These are phyloP conservation scores for Campoplex capitator DNA, from an alignment of 2,888 invertebrate species.

Conservation along the genomic window DNA sequence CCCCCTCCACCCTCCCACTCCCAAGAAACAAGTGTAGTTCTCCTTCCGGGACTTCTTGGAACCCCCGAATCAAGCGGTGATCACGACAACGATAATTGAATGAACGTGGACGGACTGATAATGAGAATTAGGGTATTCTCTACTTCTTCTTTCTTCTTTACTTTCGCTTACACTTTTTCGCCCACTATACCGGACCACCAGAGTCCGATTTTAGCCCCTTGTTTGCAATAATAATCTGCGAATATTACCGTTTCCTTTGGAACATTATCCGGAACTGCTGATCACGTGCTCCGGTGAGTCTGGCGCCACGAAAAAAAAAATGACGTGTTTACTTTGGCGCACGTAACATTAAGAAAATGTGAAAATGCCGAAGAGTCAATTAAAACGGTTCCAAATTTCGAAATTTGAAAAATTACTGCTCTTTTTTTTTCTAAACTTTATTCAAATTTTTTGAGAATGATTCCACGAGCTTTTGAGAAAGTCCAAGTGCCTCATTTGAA, in stretches of 20 bases:
- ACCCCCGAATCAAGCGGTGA: constrained; percentile 23
- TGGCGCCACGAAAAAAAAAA: background rate
- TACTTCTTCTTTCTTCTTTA: background rate
- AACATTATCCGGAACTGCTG: background rate
- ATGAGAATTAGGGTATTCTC: constrained; percentile 40
- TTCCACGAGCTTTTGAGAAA: background rate
- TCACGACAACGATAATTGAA: constrained; percentile 62
- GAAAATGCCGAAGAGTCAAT: background rate
- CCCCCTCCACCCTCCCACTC: background rate
- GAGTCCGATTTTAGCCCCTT: background rate
- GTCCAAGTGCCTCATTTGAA: background rate
- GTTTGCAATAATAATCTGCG: background rate
- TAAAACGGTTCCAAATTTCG: background rate
- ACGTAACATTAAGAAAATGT: background rate
- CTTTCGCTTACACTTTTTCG: background rate
- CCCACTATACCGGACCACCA: background rate
- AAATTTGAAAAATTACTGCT: background rate
- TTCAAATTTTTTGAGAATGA: background rate
- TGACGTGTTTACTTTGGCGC: background rate
- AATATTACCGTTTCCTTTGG: background rate
- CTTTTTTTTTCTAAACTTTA: background rate
- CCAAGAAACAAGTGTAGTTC: constrained; percentile 30
- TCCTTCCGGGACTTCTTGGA: constrained; percentile 17
- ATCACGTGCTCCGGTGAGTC: background rate
- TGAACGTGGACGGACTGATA: constrained; percentile 49